Evolutionary conservation across 2,888 invertebrate species (phyloP).

Genomic region (Argyresthia goedartella): DNA sequence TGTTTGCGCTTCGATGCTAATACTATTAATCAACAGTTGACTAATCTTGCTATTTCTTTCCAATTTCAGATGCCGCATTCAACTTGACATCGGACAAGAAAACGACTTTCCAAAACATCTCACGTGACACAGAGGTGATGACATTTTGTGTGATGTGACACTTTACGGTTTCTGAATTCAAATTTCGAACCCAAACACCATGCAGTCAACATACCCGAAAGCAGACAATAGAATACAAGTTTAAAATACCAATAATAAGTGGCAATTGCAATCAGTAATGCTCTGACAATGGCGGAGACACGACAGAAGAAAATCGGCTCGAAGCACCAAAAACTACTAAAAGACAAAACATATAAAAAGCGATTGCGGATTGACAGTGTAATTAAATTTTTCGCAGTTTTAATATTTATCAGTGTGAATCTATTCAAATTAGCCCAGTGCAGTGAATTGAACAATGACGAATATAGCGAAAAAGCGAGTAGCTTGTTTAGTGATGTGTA

Average conservation of each 20-base stretch:
- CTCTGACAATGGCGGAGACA: slow-evolving; percentile 32
- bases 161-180: not conserved
- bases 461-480: slow-evolving; percentile 29
- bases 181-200: slow-evolving; percentile 1
- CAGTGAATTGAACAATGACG: slow-evolving; percentile 20
- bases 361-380: slow-evolving; percentile 19
- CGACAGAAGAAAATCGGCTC: slow-evolving; percentile 14
- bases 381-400: slow-evolving; percentile 26
- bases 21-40: not conserved
- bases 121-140: not conserved
- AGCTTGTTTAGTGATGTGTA: slow-evolving; percentile 47
- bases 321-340: slow-evolving; percentile 8
- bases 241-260: too few species aligned
- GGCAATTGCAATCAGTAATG: slow-evolving; percentile 27
- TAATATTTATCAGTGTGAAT: slow-evolving; percentile 31
- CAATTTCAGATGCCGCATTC: not conserved
- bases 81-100: not conserved
- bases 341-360: slow-evolving; percentile 12
- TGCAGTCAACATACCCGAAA: not conserved
- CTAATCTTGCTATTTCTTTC: not conserved
- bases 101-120: not conserved
- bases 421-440: slow-evolving; percentile 20
- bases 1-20: too few species aligned
- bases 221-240: too few species aligned
- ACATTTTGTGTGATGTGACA: not conserved